Evolutionary conservation across 2,797 vertebrate species (phyloP), one percentile per base, ranked within the genome.

Genomic region (Eurystomus glaucurus): DNA sequence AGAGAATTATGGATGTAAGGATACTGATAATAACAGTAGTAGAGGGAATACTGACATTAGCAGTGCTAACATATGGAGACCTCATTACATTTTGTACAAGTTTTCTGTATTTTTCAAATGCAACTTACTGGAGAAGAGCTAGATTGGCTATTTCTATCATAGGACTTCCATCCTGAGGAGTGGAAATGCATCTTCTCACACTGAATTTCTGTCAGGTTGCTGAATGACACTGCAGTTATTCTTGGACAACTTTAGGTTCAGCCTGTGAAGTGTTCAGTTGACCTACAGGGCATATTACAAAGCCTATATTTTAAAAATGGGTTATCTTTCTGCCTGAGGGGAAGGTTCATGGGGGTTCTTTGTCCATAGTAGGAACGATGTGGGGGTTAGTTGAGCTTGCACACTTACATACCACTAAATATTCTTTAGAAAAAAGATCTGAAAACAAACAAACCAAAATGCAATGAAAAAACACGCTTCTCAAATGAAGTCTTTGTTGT

Each of bases 401-500:
- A 79, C 43, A 55, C 28, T 81, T 57, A 74, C 13, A 50, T 52
- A 77, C 2, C 0, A 1, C 57, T 82, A 74, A 88, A 82, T 46
- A 69, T 35, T 82, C 48, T 93, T 85, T 60, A 79, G 51, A 19
- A 88, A 83, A 79, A 89, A 62, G 3, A 48, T 83, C 8, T 17
- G 60, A 88, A 95, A 96, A 76, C 29, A 83, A 89, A 60, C 8
- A 61, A 88, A 76, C 20, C 7, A 23, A 93, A 90, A 58, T 33
- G 4, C 23, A 77, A 51, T 75, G 43, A 58, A 82, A 60, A 71
- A 71, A 5, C 0, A 28, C 28, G 52, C 50, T 72, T 76, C 26
- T 82, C 48, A 94, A 83, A 75, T 35, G 5, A 78, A 91, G 51
- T 64, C 61, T 85, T 10, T 90, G 58, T 78, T 87, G 45, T 43